Conservation (phyloP, 2,113 vertebrate genomes). For the Sturnira hondurensis region DNA sequence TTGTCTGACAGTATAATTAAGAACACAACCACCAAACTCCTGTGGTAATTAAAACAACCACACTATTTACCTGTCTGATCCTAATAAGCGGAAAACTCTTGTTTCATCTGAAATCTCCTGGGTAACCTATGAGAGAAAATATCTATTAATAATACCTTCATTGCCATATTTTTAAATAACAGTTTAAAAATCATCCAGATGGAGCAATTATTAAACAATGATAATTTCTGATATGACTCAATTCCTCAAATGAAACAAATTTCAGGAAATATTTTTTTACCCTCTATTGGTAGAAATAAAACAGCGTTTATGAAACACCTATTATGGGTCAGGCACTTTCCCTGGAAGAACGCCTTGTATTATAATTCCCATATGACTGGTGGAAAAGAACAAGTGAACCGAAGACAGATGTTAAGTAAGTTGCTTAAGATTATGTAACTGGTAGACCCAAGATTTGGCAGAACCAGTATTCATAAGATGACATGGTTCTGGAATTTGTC, state of each 20-base stretch:
- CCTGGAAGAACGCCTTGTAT: not conserved
- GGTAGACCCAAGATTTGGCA: not conserved
- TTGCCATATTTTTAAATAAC: constrained; percentile 1
- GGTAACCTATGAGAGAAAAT: constrained; percentile 87
- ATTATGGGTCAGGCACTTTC: not conserved
- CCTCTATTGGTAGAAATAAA: not conserved
- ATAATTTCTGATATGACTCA: constrained; percentile 16
- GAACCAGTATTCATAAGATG: not conserved
- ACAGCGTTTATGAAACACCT: not conserved
- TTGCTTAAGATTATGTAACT: not conserved
- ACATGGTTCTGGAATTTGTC: not conserved
- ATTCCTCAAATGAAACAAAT: constrained; percentile 23
- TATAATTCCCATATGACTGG: not conserved
- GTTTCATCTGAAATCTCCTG: constrained; percentile 98
- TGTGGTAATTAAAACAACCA: not conserved
- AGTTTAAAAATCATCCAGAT: constrained; percentile 13
- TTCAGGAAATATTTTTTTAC: not conserved
- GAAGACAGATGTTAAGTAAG: not conserved
- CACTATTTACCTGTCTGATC: constrained; percentile 94
- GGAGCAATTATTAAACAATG: constrained; percentile 2
- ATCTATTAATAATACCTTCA: not conserved
- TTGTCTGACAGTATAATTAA: not conserved
- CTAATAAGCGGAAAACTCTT: constrained; percentile 94
- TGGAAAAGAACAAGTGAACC: not conserved
- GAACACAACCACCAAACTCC: not conserved